Base-by-base conservation (phyloP, 2,797 vertebrate species). In the Xenentodon cancila region DNA sequence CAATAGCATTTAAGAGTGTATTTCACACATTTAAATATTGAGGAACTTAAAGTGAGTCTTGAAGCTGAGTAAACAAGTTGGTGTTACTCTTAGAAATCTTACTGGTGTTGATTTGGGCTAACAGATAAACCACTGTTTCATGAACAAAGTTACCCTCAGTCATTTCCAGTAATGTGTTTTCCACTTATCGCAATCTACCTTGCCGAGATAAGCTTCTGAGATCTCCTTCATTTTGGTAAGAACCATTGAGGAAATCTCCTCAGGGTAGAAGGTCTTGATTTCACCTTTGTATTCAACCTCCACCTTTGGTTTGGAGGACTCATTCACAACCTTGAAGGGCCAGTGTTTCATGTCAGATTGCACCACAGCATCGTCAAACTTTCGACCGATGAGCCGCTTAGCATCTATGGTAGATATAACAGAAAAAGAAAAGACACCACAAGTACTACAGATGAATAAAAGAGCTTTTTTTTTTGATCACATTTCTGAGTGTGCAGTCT, bases 211-310 rank as follows among this genome's bases (percentile, higher is more conserved):
- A 20, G 95, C 96, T 73, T 97, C 96, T 3, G 95, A 94, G 43
- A 95, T 96, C 84, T 97, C 96, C 80, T 97, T 97, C 96, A 97
- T 97, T 91, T 97, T 97, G 27, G 89, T 95, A 53, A 97, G 93
- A 2, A 97, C 96, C 96, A 97, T 97, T 0, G 96, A 97, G 6
- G 96, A 97, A 79, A 97, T 90, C 75, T 97, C 96, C 79, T 97
- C 96, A 0, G 96, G 84, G 44, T 87, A 96, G 88, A 97, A 97
- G 17, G 91, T 83, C 78, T 96, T 97, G 0, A 87, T 79, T 61
- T 97, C 95, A 2, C 95, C 95, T 83, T 96, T 97, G 80, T 97
- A 97, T 62, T 95, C 95, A 53, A 97, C 96, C 54, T 95, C 91
- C 65, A 97, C 82, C 68, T 97, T 97, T 63, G 96, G 96, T 71